phyloP scores from a whole-genome alignment of 2,113 vertebrate species.

The Burhinus bistriatus region DNA sequence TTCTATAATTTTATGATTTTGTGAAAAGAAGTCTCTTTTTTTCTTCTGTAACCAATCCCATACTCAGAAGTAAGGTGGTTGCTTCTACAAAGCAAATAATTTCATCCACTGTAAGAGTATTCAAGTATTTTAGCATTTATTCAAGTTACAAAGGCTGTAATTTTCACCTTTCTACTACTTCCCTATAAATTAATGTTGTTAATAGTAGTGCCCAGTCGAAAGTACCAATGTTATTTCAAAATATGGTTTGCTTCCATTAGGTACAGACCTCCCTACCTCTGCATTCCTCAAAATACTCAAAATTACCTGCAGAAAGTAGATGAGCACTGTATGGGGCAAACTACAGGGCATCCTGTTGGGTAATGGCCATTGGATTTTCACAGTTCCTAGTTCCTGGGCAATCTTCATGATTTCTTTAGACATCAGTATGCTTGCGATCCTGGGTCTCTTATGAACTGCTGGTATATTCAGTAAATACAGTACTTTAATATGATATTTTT shows the following conservation, averaged over 20 bases:
- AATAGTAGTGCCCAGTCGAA: background rate
- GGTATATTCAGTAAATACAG: background rate
- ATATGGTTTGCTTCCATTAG: background rate
- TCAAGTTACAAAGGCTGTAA: background rate
- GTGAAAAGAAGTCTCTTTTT: background rate
- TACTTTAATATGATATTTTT: background rate
- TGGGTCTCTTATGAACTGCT: background rate
- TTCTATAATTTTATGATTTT: background rate
- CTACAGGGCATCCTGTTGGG: background rate
- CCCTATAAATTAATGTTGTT: background rate
- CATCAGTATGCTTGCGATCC: background rate
- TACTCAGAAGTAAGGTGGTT: background rate
- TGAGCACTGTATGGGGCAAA: background rate
- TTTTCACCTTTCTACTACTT: background rate
- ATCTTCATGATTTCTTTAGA: background rate
- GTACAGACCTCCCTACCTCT: background rate
- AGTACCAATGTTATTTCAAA: background rate
- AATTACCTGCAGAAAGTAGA: background rate
- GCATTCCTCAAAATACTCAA: background rate
- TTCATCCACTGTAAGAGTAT: background rate
- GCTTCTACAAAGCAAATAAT: background rate
- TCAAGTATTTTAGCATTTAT: background rate
- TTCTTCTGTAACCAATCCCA: background rate
- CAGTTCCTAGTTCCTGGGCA: background rate
- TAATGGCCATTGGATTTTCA: background rate